These are phyloP conservation scores for Pristionchus mayeri DNA, from an alignment of 2,888 invertebrate genomes.

Conservation along the genomic window DNA sequence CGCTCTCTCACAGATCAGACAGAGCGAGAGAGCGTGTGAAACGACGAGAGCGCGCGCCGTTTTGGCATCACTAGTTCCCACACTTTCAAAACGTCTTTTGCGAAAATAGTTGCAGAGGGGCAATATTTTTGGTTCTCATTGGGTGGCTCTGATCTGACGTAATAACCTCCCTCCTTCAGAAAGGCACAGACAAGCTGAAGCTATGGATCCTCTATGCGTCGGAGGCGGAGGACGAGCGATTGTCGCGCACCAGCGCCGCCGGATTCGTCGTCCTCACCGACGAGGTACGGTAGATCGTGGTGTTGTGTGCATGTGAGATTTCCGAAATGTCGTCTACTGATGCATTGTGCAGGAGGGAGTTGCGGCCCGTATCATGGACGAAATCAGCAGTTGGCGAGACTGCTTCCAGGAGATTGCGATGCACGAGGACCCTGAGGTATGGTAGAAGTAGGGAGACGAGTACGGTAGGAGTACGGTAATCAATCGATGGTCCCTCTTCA, in stretches of 20 bases:
- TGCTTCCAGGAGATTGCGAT: constrained; percentile 73
- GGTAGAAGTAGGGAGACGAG: background rate
- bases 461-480: background rate
- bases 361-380: constrained; percentile 63
- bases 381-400: constrained; percentile 72
- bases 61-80: no score
- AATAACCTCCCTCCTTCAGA: constrained; percentile 56
- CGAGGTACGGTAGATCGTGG: constrained; percentile 52
- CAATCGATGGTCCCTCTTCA: constrained; percentile 15
- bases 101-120: no score
- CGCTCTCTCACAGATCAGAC: no score
- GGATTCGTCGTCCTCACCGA: constrained; percentile 63
- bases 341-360: constrained; percentile 22
- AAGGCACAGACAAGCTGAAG: constrained; percentile 75
- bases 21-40: no score
- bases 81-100: no score
- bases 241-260: constrained; percentile 62
- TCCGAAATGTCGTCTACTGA: constrained; percentile 8
- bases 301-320: background rate
- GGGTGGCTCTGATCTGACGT: no score
- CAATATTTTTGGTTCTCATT: no score
- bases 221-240: constrained; percentile 74
- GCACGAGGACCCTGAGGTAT: constrained; percentile 72
- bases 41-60: no score
- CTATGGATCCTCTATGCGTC: constrained; percentile 75